Percentiles rank a stretch among this genome's conserved stretches.
Conservation (phyloP, 2,797 vertebrate species). For the Centropyge bicolor region DNA sequence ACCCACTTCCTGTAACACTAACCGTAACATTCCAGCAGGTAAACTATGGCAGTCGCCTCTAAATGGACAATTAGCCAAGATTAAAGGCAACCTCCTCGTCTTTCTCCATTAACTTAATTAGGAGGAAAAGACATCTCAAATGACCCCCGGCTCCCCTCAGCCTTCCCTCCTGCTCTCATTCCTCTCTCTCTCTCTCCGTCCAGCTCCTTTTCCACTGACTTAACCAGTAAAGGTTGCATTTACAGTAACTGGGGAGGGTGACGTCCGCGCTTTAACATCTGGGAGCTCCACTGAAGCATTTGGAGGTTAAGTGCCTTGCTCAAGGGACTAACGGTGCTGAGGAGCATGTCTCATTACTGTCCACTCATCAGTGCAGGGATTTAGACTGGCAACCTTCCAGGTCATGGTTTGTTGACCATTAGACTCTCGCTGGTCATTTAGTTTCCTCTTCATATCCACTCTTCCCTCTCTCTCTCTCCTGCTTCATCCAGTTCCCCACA, state of each 20-base stretch:
- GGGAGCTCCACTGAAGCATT: conserved; percentile 46
- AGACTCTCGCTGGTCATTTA: conserved; percentile 1
- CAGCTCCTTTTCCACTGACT: conserved; percentile 31
- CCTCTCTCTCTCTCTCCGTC: conserved; percentile 35
- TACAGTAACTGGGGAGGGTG: conserved; percentile 50
- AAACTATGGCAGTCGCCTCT: conserved; percentile 79
- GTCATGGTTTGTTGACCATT: conserved; percentile 34
- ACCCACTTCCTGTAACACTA: conserved; percentile 79
- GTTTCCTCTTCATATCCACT: background rate
- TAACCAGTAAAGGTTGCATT: conserved; percentile 48
- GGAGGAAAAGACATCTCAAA: conserved; percentile 82
- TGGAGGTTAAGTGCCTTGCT: conserved; percentile 61
- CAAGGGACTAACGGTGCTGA: conserved; percentile 30
- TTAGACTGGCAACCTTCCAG: conserved; percentile 33
- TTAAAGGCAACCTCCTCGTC: conserved; percentile 83
- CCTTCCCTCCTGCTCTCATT: conserved; percentile 45
- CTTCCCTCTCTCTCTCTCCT: background rate
- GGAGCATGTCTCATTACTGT: conserved; percentile 45
- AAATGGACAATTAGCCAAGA: conserved; percentile 85
- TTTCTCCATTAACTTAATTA: conserved; percentile 80
- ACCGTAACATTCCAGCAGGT: conserved; percentile 79
- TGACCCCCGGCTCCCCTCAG: conserved; percentile 67
- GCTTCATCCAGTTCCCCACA: background rate
- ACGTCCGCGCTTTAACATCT: conserved; percentile 38
- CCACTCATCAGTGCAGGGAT: conserved; percentile 25